Evolutionary conservation across 1,140 invertebrate genomes (phyloP).

Genomic region (Stenopsyche tienmushanensis): DNA sequence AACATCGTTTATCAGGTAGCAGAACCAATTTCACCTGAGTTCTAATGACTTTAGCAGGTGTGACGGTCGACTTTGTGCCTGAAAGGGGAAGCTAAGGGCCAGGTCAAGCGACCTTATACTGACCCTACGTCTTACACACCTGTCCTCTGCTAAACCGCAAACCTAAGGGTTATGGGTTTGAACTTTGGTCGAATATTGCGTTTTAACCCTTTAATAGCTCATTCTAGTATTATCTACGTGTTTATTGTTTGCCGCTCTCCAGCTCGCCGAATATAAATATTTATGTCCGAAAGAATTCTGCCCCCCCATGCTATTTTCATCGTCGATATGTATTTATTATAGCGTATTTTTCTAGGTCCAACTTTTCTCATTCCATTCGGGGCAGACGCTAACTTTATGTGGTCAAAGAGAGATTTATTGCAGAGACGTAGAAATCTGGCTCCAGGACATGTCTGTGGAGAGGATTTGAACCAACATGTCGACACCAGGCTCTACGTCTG

Average conservation of each 20-base stretch:
- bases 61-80: background rate
- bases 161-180: background rate
- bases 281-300: background rate
- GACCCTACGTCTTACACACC: conserved; percentile 1
- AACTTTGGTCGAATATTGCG: background rate
- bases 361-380: too few relatives aligned
- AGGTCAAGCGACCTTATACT: background rate
- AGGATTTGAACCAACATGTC: background rate
- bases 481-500: background rate
- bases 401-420: background rate
- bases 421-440: background rate
- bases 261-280: background rate
- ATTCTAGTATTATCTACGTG: background rate
- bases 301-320: too few relatives aligned
- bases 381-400: too few relatives aligned
- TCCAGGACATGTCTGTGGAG: background rate
- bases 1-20: conserved; percentile 6
- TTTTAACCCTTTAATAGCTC: background rate
- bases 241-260: background rate
- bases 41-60: conserved; percentile 9
- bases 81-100: background rate
- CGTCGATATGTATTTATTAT: too few relatives aligned
- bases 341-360: too few relatives aligned
- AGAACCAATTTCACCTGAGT: background rate
- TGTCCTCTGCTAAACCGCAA: background rate